phyloP scores from a whole-genome alignment of 2,888 invertebrate genomes.

The Aleiodes testaceus region DNA sequence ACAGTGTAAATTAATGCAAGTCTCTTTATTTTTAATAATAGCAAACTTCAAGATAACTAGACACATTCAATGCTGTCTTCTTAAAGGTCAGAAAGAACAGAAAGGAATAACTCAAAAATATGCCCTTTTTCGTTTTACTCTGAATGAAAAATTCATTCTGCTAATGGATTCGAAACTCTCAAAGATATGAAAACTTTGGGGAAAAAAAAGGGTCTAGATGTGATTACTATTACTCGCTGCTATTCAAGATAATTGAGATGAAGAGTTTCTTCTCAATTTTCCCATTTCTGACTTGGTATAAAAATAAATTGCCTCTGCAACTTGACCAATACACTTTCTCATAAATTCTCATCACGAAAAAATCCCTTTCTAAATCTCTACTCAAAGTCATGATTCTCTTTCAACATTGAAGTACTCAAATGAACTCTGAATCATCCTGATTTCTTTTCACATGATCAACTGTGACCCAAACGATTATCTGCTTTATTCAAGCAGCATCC shows the following conservation, averaged over 20 bases:
- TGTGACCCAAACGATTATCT: too few relatives aligned
- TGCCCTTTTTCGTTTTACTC: too few relatives aligned
- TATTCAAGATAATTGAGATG: neutral
- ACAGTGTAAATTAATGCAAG: constrained; percentile 42
- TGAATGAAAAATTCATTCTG: too few relatives aligned
- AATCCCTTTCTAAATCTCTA: neutral
- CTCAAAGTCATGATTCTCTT: too few relatives aligned
- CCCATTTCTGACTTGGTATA: neutral
- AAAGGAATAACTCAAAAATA: neutral
- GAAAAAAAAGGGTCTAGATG: neutral
- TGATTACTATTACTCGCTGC: neutral
- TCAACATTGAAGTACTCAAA: too few relatives aligned
- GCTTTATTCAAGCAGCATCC: too few relatives aligned
- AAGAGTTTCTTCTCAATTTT: constrained; percentile 6
- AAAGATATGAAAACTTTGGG: too few relatives aligned
- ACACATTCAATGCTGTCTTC: constrained; percentile 13
- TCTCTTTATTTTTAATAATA: constrained; percentile 30
- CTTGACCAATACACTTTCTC: neutral
- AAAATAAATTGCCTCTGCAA: constrained; percentile 6
- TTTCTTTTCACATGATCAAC: too few relatives aligned
- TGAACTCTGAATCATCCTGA: too few relatives aligned
- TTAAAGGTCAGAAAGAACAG: constrained; percentile 9
- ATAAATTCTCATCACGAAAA: constrained; percentile 2
- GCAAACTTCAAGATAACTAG: constrained; percentile 44
- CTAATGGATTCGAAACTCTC: too few relatives aligned